These are phyloP conservation scores for Paralichthys olivaceus DNA, from an alignment of 2,113 vertebrate genomes.

Conservation along the genomic window DNA sequence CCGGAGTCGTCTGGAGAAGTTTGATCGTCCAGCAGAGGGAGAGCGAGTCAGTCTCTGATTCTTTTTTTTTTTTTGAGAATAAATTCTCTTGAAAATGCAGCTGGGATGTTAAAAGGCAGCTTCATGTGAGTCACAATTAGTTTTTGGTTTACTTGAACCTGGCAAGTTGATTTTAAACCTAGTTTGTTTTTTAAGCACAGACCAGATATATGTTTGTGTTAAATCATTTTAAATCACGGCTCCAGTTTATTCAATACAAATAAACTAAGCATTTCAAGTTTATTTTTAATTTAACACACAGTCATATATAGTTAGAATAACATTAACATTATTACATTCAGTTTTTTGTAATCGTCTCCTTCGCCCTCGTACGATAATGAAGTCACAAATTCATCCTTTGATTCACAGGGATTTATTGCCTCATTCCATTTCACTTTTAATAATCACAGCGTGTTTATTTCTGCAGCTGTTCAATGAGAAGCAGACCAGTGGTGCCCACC, in stretches of 20 bases:
- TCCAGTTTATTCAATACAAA: no score
- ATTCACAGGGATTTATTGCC: not conserved
- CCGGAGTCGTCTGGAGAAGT: no score
- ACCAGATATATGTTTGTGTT: no score
- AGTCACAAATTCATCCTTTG: not conserved
- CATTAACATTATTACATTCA: no score
- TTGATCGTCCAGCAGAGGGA: constrained; percentile 51
- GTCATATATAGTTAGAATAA: no score
- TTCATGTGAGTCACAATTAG: not conserved
- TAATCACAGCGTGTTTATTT: constrained; percentile 60
- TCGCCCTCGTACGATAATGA: not conserved
- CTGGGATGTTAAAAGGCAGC: not conserved
- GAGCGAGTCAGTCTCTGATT: not conserved
- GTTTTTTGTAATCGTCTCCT: no score
- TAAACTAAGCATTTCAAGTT: no score
- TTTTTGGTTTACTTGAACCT: not conserved
- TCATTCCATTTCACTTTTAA: constrained; percentile 35
- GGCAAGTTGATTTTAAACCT: not conserved
- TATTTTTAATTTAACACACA: not conserved
- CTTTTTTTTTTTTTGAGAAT: not conserved
- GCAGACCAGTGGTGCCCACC: constrained; percentile 40
- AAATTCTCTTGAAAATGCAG: not conserved
- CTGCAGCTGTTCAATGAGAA: constrained; percentile 47
- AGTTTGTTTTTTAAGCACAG: not conserved
- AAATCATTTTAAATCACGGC: no score